Evolutionary conservation across 2,797 vertebrate genomes (phyloP), one percentile per base, ranked within the genome.

Genomic region (Eurystomus glaucurus): DNA sequence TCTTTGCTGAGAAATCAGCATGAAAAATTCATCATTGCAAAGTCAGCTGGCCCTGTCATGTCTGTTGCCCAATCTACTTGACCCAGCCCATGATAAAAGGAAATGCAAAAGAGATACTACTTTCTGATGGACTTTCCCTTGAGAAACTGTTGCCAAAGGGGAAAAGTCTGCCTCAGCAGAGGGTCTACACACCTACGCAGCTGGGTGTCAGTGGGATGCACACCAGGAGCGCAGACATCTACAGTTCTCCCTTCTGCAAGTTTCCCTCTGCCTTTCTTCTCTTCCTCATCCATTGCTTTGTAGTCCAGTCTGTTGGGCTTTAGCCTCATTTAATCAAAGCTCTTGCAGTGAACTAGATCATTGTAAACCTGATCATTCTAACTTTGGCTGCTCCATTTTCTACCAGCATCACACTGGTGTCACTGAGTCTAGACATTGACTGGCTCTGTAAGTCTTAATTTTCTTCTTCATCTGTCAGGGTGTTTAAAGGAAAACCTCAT

Each of bases 1-100:
- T 93, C 94, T 95, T 91, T 57, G 28, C 37, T 74, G 48, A 82
- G 64, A 93, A 93, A 97, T 97, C 94, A 94, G 87, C 45, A 68
- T 65, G 82, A 91, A 93, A 90, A 91, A 95, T 83, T 91, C 64
- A 85, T 85, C 50, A 14, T 41, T 91, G 76, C 64, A 75, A 90
- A 92, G 77, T 94, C 84, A 89, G 60, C 48, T 91, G 52, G 31
- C 21, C 68, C 48, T 97, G 78, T 87, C 52, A 25, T 46, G 22
- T 85, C 66, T 83, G 41, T 96, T 97, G 60, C 84, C 43, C 86
- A 95, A 97, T 80, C 62, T 79, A 23, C 70, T 87, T 95, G 91
- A 90, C 88, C 55, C 28, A 55, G 25, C 22, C 15, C 31, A 52
- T 1, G 19, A 92, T 92, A 91, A 96, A 93, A 79, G 25, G 25